These are phyloP conservation scores for Drosophila pegasa DNA, from an alignment of 2,888 invertebrate genomes.

Conservation along the genomic window DNA sequence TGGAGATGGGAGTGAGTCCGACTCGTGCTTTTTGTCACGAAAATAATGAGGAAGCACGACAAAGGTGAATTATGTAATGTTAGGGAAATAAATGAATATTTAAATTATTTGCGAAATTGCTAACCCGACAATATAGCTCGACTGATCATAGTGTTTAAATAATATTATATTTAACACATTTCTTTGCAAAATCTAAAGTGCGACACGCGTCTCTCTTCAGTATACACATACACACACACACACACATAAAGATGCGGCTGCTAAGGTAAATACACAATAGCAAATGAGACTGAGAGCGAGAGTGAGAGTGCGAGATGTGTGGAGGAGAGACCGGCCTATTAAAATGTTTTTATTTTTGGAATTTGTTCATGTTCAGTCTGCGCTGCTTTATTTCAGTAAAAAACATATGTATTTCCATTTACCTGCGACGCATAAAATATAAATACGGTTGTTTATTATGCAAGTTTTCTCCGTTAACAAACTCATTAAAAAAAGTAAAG, in stretches of 20 bases:
- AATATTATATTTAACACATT: not conserved
- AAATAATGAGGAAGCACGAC: not conserved
- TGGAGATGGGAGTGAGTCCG: not conserved
- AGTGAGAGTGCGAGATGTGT: not conserved
- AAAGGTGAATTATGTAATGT: not conserved
- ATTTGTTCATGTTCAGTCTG: conserved; percentile 17
- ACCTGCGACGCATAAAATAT: not conserved
- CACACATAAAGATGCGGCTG: not conserved
- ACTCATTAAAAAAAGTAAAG: not conserved
- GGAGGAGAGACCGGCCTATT: conserved; percentile 20
- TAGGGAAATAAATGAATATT: not conserved
- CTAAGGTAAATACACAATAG: not conserved
- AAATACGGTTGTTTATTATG: conserved; percentile 9
- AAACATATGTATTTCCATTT: conserved; percentile 4
- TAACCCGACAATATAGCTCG: not conserved
- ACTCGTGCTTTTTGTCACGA: not conserved
- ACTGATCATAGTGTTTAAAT: not conserved
- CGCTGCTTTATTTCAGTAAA: conserved; percentile 16
- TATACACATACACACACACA: not conserved
- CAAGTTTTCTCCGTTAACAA: conserved; percentile 7
- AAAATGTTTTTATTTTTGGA: conserved; percentile 43
- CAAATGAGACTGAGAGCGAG: not conserved
- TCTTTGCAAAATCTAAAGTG: not conserved
- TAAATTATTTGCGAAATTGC: not conserved
- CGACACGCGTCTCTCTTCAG: not conserved